Percentiles rank a stretch among this genome's conserved stretches.
phyloP scores from a whole-genome alignment of 2,797 vertebrate species.

The Zalophus californianus region DNA sequence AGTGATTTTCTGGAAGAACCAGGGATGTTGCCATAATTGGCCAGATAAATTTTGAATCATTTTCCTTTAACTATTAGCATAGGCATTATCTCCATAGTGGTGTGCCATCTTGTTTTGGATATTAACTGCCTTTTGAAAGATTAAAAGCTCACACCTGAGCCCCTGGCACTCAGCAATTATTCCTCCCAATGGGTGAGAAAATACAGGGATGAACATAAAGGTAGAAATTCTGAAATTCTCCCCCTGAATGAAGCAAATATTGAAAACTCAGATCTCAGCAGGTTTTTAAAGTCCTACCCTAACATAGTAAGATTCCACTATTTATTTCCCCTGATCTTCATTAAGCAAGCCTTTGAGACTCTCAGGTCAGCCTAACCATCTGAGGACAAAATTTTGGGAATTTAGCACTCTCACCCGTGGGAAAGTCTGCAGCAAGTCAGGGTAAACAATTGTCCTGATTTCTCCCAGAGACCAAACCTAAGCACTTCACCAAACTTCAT shows the following conservation, averaged over 20 bases:
- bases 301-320: neutral
- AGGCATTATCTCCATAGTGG: neutral
- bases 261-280: neutral
- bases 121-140: constrained; percentile 26
- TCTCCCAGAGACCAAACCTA: neutral
- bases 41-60: neutral
- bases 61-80: neutral
- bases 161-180: neutral
- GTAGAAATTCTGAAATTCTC: constrained; percentile 1
- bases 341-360: neutral
- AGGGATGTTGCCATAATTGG: neutral
- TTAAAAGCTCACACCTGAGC: neutral
- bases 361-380: neutral
- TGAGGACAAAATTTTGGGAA: neutral
- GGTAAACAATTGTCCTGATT: neutral
- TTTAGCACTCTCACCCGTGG: neutral
- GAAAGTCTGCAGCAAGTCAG: neutral
- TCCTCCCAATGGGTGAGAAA: neutral
- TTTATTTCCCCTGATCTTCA: constrained; percentile 28
- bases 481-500: neutral
- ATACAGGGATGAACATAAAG: neutral
- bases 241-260: neutral
- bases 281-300: neutral
- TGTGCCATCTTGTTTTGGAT: neutral
- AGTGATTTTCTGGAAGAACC: neutral